phyloP scores from a whole-genome alignment of 2,888 invertebrate genomes.

The Xanthia togata region DNA sequence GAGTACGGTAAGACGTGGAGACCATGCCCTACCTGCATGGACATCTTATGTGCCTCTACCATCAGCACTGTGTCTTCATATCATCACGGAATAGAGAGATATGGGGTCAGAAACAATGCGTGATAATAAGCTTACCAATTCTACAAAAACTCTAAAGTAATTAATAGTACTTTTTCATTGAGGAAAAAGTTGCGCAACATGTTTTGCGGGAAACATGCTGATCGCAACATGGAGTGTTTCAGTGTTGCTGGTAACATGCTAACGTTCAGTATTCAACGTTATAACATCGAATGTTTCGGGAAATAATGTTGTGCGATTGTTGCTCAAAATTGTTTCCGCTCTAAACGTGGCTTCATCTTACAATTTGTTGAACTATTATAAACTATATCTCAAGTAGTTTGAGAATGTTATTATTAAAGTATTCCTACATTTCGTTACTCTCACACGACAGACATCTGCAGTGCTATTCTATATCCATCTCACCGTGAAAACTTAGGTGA shows the following conservation, averaged over 20 bases:
- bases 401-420: not conserved
- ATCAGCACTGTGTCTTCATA: conserved; percentile 70
- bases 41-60: conserved; percentile 76
- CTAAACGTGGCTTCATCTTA: not conserved
- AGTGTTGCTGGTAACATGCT: no score
- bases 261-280: not conserved
- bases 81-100: conserved; percentile 7
- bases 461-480: no score
- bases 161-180: not conserved
- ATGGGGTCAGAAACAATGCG: conserved; percentile 13
- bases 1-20: conserved; percentile 93
- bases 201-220: no score
- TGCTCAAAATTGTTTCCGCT: not conserved
- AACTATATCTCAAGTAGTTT: not conserved
- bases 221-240: not conserved
- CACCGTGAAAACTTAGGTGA: no score
- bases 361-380: not conserved
- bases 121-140: conserved; percentile 6
- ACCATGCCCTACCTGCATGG: conserved; percentile 87
- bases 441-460: not conserved
- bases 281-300: not conserved
- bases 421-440: not conserved
- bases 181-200: not conserved
- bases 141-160: not conserved
- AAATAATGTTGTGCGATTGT: not conserved